Conservation (phyloP, 2,113 vertebrate genomes). For the Psittacula cyanocephala region DNA sequence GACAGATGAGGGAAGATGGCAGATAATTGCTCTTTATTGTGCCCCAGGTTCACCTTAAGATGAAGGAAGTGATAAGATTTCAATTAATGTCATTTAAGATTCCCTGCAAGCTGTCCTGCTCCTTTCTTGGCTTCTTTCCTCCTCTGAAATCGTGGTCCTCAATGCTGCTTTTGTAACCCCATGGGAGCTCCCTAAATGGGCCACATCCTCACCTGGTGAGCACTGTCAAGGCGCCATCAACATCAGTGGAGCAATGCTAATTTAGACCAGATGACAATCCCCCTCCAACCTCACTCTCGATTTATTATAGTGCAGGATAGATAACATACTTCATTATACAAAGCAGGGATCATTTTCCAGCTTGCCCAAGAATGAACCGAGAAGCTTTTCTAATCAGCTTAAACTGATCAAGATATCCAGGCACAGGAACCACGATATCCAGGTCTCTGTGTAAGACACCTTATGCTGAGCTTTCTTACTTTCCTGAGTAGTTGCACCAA, state of each 20-base stretch:
- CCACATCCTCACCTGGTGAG: conserved; percentile 60
- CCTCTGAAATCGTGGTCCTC: not conserved
- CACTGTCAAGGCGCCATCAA: not conserved
- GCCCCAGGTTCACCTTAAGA: conserved; percentile 22
- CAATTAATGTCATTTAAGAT: conserved; percentile 61
- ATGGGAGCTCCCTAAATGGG: conserved; percentile 13
- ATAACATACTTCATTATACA: conserved; percentile 52
- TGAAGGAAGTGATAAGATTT: conserved; percentile 52
- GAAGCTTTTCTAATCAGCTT: conserved; percentile 55
- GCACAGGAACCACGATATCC: not conserved
- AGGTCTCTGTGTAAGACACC: conserved; percentile 6
- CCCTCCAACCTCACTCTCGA: not conserved
- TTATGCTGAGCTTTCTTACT: not conserved
- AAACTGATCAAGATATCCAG: conserved; percentile 24
- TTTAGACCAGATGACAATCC: conserved; percentile 54
- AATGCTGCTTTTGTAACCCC: conserved; percentile 55
- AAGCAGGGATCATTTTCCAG: conserved; percentile 57
- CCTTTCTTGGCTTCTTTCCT: conserved; percentile 30
- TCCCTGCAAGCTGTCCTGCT: conserved; percentile 44
- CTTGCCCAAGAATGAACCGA: conserved; percentile 32
- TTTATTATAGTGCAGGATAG: conserved; percentile 42
- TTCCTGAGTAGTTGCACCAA: not conserved
- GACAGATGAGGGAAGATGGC: conserved; percentile 31
- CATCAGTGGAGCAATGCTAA: conserved; percentile 24
- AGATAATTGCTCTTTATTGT: conserved; percentile 45